Base-by-base conservation (phyloP, 2,797 vertebrate genomes). In the Buphagus erythrorhynchus region DNA sequence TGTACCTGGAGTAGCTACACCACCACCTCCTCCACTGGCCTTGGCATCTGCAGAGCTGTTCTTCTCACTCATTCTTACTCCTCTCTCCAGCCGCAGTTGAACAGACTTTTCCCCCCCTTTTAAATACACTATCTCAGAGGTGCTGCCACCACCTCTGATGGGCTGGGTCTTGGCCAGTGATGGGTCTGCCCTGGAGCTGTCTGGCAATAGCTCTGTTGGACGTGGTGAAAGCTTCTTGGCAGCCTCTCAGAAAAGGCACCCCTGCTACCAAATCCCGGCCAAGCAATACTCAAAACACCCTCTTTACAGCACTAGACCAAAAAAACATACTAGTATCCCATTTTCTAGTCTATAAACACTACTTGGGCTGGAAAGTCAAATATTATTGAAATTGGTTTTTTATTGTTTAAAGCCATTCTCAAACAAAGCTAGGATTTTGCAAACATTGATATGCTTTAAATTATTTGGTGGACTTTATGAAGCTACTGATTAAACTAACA, bases 121-220 rank as follows among this genome's bases (percentile, higher is more conserved):
- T 25, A 49, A 54, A 62, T 19, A 25, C 14, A 45, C 5, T 29
- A 10, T 33, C 28, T 21, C 18, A 54, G n/a, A 74, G 45, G 13
- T 3, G 5, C 35, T 46, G 52, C 55, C 51, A 38, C 13, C 6
- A 3, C 7, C 6, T 2, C 22, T 36, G 43, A 58, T 14, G 11
- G 21, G 15, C 29, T 69, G 7, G 4, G 40, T 20, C n/a, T 26
- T 11, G n/a, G 28, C n/a, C 67, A 74, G 40, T 0, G 0, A 20
- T 4, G 2, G n/a, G 20, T 29, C 9, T 10, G 5, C 22, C 40
- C 33, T 16, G 28, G n/a, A 63, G 35, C 3, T 0, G 0, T 24
- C 9, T 54, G 40, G 35, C 40, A 49, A 17, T 48, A 28, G 4
- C 21, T 65, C 10, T 36, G 5, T n/a, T 2, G 0, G 48, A 38